Evolutionary conservation across 2,113 vertebrate species (phyloP).

Genomic region (Malurus cyaneus): DNA sequence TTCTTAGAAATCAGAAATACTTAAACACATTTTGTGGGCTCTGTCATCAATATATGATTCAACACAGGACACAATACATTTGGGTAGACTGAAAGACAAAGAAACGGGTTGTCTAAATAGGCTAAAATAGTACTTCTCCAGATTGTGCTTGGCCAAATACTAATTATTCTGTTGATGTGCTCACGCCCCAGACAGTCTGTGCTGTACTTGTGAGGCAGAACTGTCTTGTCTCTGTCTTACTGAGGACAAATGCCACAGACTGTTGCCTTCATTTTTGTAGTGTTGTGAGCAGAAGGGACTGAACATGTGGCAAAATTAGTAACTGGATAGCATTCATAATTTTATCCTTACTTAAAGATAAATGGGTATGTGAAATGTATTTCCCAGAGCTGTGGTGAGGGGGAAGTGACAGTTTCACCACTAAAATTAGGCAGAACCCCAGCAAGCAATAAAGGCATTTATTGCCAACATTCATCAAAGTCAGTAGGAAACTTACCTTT

Average conservation of each 20-base stretch:
- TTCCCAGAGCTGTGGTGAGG: neutral
- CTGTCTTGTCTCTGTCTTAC: neutral
- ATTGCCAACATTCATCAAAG: neutral
- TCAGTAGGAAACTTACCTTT: neutral
- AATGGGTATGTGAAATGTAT: conserved; percentile 27
- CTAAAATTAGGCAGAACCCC: neutral
- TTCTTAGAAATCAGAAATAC: neutral
- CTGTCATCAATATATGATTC: neutral
- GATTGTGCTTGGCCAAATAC: neutral
- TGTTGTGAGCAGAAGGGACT: neutral
- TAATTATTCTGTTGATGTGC: neutral
- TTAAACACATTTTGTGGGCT: neutral
- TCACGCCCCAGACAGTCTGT: neutral
- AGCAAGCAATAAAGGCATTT: neutral
- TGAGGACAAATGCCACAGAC: neutral
- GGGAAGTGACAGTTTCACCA: conserved; percentile 22
- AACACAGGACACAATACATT: neutral
- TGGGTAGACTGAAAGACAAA: neutral
- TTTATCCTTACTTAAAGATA: conserved; percentile 48
- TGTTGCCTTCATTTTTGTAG: neutral
- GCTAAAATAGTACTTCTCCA: neutral
- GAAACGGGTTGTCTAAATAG: neutral
- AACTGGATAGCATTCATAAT: neutral
- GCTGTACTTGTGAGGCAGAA: neutral
- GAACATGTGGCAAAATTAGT: conserved; percentile 29